These are phyloP conservation scores for Masnerella sp. DNA, from an alignment of 2,888 invertebrate species.

Conservation along the genomic window DNA sequence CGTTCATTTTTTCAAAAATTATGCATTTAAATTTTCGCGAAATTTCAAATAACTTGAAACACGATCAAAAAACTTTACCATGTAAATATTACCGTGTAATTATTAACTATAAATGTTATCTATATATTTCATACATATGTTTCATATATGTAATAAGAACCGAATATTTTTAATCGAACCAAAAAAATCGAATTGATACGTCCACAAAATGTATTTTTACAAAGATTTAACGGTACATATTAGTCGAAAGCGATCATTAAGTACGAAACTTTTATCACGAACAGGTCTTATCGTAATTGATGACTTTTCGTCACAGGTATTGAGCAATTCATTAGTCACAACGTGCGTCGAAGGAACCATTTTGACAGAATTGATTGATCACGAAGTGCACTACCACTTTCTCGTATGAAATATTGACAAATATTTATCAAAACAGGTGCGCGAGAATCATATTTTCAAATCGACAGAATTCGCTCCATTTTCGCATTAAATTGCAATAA, in stretches of 20 bases:
- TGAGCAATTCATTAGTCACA: conserved; percentile 44
- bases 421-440: conserved; percentile 41
- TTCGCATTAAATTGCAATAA: too few relatives aligned
- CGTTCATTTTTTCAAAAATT: not conserved
- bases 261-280: conserved; percentile 23
- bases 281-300: conserved; percentile 49
- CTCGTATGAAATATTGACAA: conserved; percentile 35
- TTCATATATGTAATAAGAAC: not conserved
- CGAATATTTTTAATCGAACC: too few relatives aligned
- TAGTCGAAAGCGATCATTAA: conserved; percentile 22
- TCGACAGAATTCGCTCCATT: not conserved
- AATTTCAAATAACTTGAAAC: too few relatives aligned
- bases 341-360: conserved; percentile 25
- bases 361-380: conserved; percentile 46
- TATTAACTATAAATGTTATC: too few relatives aligned
- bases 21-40: too few relatives aligned
- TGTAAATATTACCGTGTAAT: too few relatives aligned
- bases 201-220: too few relatives aligned
- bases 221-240: not conserved
- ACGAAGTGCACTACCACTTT: conserved; percentile 1
- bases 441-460: not conserved
- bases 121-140: not conserved
- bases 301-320: conserved; percentile 44
- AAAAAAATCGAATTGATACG: too few relatives aligned
- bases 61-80: too few relatives aligned